Percentiles rank a stretch among this genome's conserved stretches.
Conservation (phyloP, 2,888 invertebrate species). For the Lasioglossum pauxillum region DNA sequence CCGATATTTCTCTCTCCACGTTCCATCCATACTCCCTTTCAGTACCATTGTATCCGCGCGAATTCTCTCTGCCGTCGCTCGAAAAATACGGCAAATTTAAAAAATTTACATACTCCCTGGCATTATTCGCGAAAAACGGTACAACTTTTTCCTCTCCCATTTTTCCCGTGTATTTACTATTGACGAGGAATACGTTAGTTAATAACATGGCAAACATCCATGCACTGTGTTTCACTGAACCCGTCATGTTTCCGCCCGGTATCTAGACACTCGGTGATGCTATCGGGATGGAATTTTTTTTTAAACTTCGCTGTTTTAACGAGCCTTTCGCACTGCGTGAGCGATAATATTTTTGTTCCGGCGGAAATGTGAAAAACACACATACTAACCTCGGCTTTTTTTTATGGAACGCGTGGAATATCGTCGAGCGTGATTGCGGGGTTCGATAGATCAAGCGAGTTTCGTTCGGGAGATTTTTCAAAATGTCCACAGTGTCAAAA, state of each 20-base stretch:
- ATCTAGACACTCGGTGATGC: not conserved
- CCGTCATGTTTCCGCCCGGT: not conserved
- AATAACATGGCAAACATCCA: not conserved
- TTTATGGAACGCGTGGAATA: not conserved
- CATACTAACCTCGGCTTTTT: not conserved
- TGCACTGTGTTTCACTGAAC: not conserved
- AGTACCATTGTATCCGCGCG: too few relatives aligned
- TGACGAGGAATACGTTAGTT: not conserved
- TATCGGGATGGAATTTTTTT: not conserved
- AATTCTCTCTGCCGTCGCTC: not conserved
- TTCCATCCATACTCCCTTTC: not conserved
- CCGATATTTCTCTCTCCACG: not conserved
- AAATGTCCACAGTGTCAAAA: not conserved
- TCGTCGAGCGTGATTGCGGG: not conserved
- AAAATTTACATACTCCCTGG: not conserved
- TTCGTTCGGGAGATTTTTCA: not conserved
- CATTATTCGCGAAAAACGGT: not conserved
- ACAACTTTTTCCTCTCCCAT: not conserved
- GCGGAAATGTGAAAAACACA: not conserved
- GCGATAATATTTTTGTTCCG: not conserved
- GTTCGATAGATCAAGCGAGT: not conserved
- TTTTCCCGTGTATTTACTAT: not conserved
- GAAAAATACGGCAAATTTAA: not conserved
- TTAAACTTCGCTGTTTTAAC: not conserved
- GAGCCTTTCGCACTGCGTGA: not conserved